Base-by-base conservation (phyloP, 2,113 vertebrate species). In the Microcebus ravelobensis region DNA sequence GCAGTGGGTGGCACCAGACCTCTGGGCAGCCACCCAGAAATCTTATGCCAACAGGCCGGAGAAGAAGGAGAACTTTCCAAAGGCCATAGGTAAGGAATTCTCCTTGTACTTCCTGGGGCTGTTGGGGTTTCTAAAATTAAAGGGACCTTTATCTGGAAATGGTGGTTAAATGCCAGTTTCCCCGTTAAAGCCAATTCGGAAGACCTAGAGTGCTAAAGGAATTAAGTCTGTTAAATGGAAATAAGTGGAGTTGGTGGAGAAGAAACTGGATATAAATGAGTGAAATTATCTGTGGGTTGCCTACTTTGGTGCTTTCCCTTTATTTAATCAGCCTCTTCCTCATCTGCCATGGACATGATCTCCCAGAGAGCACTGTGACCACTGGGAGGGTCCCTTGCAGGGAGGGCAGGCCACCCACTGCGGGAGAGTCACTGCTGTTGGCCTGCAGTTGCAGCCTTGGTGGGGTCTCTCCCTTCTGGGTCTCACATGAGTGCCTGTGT, bases 191-290 rank as follows among this genome's bases (percentile, higher is more conserved):
- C 84, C 96, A 97, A 93, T 98, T 98, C 97, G 97, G 93, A 96
- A 98, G 98, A 89, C 18, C 15, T 96, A 23, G 92, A 94, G 94
- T 70, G 83, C 95, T 97, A 84, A 98, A 98, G 97, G 97, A 98
- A 98, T 98, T 98, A 96, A 98, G 93, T 90, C 34, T 94, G 88
- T 96, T 98, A 97, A 98, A 87, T 97, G 96, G 97, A 97, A 97
- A 90, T 90, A 97, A 97, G 94, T 96, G 97, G 84, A 96, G 77
- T 96, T 95, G 97, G 96, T 96, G 71, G 97, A 98, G 97, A 97
- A 98, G 97, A 97, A 98, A 97, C 85, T 90, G 82, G 92, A 79
- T 92, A 93, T 98, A 97, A 97, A 96, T 97, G 96, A 98, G 96
- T 65, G 90, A 96, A 96, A 97, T 98, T 96, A 95, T 95, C 95